These are phyloP conservation scores for Neodon shergylaensis DNA, from an alignment of 2,113 vertebrate genomes.

Conservation along the genomic window DNA sequence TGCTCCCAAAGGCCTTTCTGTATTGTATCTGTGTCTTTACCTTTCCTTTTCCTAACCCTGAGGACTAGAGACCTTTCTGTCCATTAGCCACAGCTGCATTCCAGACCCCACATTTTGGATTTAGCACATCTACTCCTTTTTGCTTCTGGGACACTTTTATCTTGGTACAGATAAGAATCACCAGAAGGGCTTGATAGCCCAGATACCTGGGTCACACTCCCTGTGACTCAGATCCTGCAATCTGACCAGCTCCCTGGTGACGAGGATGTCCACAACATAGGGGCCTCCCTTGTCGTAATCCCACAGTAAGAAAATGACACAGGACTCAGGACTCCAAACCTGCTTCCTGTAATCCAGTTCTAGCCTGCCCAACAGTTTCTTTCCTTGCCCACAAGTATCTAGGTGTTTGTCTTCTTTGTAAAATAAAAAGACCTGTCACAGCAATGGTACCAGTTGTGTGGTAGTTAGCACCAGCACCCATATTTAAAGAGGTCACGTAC, in stretches of 20 bases:
- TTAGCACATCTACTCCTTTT: not conserved
- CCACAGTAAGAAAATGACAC: not conserved
- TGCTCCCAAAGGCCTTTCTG: not conserved
- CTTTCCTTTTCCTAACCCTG: not conserved
- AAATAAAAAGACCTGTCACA: not conserved
- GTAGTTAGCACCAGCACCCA: not conserved
- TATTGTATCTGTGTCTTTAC: not conserved
- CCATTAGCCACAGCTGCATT: not conserved
- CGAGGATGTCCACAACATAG: not conserved
- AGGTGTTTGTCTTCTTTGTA: slow-evolving; percentile 15
- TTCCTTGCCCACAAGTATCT: not conserved
- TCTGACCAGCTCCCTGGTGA: not conserved
- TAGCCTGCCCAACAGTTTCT: not conserved
- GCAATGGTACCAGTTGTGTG: not conserved
- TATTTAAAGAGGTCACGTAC: not conserved
- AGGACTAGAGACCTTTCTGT: not conserved
- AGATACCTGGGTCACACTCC: not conserved
- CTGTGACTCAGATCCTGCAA: not conserved
- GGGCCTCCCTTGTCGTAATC: not conserved
- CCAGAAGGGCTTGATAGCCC: not conserved
- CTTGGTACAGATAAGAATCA: not conserved
- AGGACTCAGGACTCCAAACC: not conserved
- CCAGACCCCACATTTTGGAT: not conserved
- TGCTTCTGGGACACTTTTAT: not conserved
- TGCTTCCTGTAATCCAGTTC: not conserved